Percentiles rank a stretch among this genome's conserved stretches.
These are phyloP conservation scores for Drosophila mayaguana DNA, from an alignment of 2,888 invertebrate species.

Conservation along the genomic window DNA sequence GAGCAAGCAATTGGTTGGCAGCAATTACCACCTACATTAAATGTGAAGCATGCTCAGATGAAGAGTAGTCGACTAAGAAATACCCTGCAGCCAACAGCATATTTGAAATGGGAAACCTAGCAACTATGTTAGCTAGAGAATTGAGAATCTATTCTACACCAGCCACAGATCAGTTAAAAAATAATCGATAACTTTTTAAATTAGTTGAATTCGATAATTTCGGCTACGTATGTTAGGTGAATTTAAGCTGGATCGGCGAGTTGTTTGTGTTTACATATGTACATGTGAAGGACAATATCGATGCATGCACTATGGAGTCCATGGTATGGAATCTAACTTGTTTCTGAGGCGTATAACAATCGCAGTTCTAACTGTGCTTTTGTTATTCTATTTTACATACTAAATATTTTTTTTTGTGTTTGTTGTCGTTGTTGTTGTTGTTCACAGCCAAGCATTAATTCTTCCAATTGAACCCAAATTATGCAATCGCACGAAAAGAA, in stretches of 20 bases:
- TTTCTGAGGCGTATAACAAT: not conserved
- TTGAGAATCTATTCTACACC: not conserved
- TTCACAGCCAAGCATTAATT: conserved; percentile 65
- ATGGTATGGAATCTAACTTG: no score
- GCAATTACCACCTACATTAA: conserved; percentile 10
- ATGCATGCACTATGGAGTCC: no score
- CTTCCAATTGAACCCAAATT: conserved; percentile 68
- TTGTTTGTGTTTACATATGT: not conserved
- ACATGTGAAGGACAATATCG: not conserved
- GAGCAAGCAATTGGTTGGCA: conserved; percentile 22
- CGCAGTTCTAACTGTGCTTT: conserved; percentile 18
- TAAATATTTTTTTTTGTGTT: conserved; percentile 3
- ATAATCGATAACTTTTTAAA: not conserved
- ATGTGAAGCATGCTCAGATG: not conserved
- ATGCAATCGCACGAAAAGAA: conserved; percentile 45
- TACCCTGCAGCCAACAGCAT: not conserved
- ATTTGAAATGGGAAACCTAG: not conserved
- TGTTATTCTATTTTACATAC: not conserved
- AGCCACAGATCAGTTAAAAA: not conserved
- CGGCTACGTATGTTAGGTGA: not conserved
- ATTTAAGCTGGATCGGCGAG: not conserved
- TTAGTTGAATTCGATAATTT: not conserved
- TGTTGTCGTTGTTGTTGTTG: conserved; percentile 36
- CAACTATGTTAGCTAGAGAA: not conserved
- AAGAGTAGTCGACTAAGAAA: not conserved